Evolutionary conservation across 2,888 invertebrate genomes (phyloP).

Genomic region (Acanthopleura granulata): DNA sequence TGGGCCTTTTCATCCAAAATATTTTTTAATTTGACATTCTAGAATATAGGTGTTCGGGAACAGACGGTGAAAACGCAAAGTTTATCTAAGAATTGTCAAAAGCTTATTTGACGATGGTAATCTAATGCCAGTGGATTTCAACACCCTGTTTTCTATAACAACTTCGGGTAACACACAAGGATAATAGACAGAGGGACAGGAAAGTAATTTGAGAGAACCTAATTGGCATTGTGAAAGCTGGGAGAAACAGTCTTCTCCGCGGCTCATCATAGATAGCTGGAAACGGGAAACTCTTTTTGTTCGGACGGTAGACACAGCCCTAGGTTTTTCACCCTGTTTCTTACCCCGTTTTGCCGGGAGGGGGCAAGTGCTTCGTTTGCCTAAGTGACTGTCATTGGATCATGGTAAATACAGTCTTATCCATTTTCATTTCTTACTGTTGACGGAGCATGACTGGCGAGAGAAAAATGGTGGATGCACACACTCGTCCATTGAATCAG

Average conservation of each 20-base stretch:
- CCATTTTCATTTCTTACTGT: slow-evolving; percentile 5
- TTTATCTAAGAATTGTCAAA: no score
- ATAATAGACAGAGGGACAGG: no score
- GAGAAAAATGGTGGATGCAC: neutral
- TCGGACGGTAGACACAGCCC: neutral
- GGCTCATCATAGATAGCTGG: neutral
- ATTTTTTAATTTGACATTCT: no score
- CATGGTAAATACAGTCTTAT: slow-evolving; percentile 8
- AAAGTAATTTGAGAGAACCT: neutral
- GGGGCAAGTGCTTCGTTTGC: slow-evolving; percentile 8
- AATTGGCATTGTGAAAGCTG: neutral
- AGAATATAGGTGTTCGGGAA: no score
- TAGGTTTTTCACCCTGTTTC: neutral
- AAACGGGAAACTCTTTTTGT: slow-evolving; percentile 10
- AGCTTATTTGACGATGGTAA: no score
- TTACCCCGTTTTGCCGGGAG: neutral
- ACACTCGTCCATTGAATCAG: slow-evolving; percentile 4
- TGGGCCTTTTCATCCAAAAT: no score
- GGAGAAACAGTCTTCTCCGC: neutral
- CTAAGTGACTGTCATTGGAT: slow-evolving; percentile 8
- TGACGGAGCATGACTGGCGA: neutral
- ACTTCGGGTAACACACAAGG: no score
- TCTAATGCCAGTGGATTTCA: no score
- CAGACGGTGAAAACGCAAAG: no score
- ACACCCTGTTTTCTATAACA: no score